Base-by-base conservation (phyloP, 2,888 invertebrate species). In the Pachymerium ferrugineum region DNA sequence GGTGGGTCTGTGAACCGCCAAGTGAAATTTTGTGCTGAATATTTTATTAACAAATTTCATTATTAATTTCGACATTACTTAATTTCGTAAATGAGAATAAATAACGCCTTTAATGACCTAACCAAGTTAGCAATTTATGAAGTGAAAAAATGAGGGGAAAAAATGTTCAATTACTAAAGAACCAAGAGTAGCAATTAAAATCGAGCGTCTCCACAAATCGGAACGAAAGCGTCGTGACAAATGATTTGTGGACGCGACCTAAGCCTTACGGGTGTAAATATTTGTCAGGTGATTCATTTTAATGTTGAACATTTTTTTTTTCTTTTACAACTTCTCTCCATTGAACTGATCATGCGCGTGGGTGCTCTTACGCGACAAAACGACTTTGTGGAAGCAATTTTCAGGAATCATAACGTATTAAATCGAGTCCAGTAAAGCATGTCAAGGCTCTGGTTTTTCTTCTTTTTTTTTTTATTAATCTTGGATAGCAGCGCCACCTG, bases 121-220 rank as follows among this genome's bases (percentile, higher is more conserved):
- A 38, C n/a, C n/a, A 38, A 14, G 14, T n/a, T n/a, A 38, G 16
- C 12, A 38, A 38, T 38, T 8, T 3, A 38, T 8, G 14, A 25
- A 62, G 62, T 8, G 28, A 62, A 62, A 62, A 62, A 62, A 25
- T n/a, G n/a, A n/a, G n/a, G n/a, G n/a, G n/a, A n/a, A n/a, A 2
- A 62, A 62, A 62, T 28, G 28, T 62, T 22, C 62, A 62, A n/a
- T 62, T 62, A 62, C 62, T 28, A 28, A 25, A 62, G 62, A 25
- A 62, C n/a, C n/a, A n/a, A n/a, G n/a, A 62, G 62, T 62, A 62
- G 62, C 62, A 62, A 62, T 62, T 62, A 62, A 62, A n/a, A 62
- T 62, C 28, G 62, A 62, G 28, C 62, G 25, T 62, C 62, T 62
- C 62, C 62, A 3, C 62, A 62, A 62, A 62, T 62, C 62, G 62